A percentile compares a stretch with the other conserved stretches of the same genome.
phyloP scores from a whole-genome alignment of 2,113 vertebrate species.

The Ceyx melanurus region DNA sequence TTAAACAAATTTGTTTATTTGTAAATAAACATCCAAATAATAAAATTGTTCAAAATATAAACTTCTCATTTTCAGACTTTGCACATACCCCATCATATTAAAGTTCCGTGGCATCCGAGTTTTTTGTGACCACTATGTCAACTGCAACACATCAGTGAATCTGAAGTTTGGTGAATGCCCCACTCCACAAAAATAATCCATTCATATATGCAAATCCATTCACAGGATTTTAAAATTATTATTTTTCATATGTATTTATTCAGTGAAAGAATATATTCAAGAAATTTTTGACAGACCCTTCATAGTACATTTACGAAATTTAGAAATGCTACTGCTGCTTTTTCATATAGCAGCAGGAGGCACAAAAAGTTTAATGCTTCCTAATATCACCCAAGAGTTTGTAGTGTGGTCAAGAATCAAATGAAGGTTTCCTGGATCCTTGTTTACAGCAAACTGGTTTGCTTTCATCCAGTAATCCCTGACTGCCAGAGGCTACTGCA shows the following conservation, averaged over 20 bases:
- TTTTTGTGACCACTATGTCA: neutral
- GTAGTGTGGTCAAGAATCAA: neutral
- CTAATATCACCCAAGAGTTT: neutral
- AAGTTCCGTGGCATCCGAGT: neutral
- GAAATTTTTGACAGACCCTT: neutral
- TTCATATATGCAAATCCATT: neutral
- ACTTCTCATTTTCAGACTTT: neutral
- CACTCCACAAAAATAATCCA: neutral
- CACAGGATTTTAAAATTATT: neutral
- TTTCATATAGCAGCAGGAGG: neutral
- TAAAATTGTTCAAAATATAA: neutral
- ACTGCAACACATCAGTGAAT: neutral
- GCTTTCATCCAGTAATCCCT: constrained; percentile 20
- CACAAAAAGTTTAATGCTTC: neutral
- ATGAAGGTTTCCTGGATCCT: neutral
- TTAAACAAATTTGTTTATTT: too few relatives aligned
- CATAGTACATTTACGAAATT: neutral
- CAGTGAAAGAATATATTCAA: neutral
- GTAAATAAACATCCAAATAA: neutral
- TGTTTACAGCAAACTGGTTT: neutral
- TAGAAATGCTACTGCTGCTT: neutral
- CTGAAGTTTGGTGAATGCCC: neutral
- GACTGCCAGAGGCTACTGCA: constrained; percentile 13
- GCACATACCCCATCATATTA: neutral
- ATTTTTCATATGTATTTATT: neutral